These are phyloP conservation scores for Hycleus cichorii DNA, from an alignment of 1,140 invertebrate species.

Conservation along the genomic window DNA sequence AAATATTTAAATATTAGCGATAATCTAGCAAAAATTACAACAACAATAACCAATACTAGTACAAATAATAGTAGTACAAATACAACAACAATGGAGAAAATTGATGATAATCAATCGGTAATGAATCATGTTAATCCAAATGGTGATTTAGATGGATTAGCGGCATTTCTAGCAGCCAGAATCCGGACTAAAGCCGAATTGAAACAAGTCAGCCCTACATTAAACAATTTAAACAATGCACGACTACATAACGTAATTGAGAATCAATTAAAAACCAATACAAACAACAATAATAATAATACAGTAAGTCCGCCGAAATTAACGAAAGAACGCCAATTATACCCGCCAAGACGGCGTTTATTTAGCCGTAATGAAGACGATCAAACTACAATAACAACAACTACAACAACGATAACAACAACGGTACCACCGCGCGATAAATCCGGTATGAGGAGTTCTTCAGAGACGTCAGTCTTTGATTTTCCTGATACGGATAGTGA, in stretches of 20 bases:
- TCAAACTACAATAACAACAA: constrained; percentile 14
- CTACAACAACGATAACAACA: too few species aligned
- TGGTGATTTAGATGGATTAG: constrained; percentile 46
- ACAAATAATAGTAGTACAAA: background rate
- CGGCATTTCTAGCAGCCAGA: constrained; percentile 52
- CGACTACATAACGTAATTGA: constrained; percentile 21
- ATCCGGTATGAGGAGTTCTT: constrained; percentile 50
- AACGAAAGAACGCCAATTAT: constrained; percentile 41
- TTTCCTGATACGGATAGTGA: constrained; percentile 54
- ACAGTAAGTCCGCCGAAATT: constrained; percentile 47
- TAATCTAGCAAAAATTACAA: background rate
- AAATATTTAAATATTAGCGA: background rate
- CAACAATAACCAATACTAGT: background rate
- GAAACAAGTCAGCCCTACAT: constrained; percentile 56
- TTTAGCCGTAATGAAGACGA: constrained; percentile 48
- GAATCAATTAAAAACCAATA: constrained; percentile 19
- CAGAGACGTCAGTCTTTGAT: constrained; percentile 57
- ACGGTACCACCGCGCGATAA: constrained; percentile 39
- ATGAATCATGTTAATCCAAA: constrained; percentile 24
- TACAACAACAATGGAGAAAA: background rate
- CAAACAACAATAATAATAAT: constrained; percentile 3
- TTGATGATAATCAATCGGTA: constrained; percentile 16
- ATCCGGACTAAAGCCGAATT: constrained; percentile 76
- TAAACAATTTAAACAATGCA: constrained; percentile 30
- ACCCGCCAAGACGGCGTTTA: constrained; percentile 42